Evolutionary conservation across 2,888 invertebrate species (phyloP).

Genomic region (Blera fallax): DNA sequence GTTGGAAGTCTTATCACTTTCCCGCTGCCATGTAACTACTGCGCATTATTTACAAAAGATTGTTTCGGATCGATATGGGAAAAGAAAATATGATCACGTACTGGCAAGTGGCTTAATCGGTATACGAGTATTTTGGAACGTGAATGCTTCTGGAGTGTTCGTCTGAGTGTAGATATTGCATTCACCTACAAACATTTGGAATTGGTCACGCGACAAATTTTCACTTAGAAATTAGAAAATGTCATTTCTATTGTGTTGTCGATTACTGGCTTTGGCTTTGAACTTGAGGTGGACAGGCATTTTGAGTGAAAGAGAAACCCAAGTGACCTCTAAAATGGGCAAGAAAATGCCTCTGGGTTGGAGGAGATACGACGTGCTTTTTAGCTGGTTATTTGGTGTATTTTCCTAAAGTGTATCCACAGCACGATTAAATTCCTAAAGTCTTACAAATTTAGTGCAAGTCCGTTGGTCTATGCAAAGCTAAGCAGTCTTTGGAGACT

Average conservation of each 20-base stretch:
- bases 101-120: background rate
- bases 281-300: slow-evolving; percentile 36
- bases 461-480: too few species aligned
- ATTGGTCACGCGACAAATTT: slow-evolving; percentile 48
- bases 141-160: background rate
- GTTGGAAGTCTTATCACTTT: slow-evolving; percentile 1
- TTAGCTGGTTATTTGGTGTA: too few species aligned
- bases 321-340: background rate
- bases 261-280: slow-evolving; percentile 43
- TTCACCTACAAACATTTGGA: background rate
- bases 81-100: slow-evolving; percentile 46
- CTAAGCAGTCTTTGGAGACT: too few species aligned
- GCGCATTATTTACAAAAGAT: slow-evolving; percentile 1
- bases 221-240: slow-evolving; percentile 68
- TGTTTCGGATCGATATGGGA: background rate
- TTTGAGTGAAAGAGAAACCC: background rate
- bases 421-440: too few species aligned
- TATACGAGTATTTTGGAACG: background rate
- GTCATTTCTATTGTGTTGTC: background rate
- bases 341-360: too few species aligned
- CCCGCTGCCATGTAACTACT: background rate
- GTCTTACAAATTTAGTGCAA: too few species aligned
- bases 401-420: too few species aligned
- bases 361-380: too few species aligned
- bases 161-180: background rate